These are phyloP conservation scores for Tachycineta bicolor DNA, from an alignment of 2,113 vertebrate species.

Conservation along the genomic window DNA sequence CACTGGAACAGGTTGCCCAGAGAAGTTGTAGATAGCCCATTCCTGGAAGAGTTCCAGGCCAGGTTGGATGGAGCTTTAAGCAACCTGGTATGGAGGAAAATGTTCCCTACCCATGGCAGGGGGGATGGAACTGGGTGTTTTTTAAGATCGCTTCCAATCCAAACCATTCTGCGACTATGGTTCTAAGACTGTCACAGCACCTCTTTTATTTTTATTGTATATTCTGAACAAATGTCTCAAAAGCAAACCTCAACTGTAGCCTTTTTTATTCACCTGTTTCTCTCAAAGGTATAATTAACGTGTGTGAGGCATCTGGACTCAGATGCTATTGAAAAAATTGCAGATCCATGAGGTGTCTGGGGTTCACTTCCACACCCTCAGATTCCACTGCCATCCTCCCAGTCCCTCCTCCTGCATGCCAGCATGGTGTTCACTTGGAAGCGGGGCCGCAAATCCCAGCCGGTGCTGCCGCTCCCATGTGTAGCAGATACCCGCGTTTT, in stretches of 20 bases:
- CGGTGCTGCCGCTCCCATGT: fast-evolving
- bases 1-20: background rate
- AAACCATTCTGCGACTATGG: background rate
- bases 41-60: background rate
- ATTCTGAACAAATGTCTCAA: background rate
- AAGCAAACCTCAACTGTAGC: background rate
- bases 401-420: background rate
- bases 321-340: background rate
- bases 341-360: background rate
- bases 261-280: background rate
- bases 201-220: background rate
- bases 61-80: background rate
- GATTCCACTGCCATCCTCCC: background rate
- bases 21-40: background rate
- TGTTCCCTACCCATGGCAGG: background rate
- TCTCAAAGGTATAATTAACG: background rate
- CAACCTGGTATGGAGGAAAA: background rate
- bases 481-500: background rate
- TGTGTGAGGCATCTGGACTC: background rate
- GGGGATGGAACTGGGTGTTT: background rate
- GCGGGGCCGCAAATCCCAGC: fast-evolving
- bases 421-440: background rate
- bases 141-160: background rate
- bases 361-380: background rate
- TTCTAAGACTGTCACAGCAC: background rate